Conservation (phyloP, 2,113 vertebrate genomes). For the Vulpes vulpes region DNA sequence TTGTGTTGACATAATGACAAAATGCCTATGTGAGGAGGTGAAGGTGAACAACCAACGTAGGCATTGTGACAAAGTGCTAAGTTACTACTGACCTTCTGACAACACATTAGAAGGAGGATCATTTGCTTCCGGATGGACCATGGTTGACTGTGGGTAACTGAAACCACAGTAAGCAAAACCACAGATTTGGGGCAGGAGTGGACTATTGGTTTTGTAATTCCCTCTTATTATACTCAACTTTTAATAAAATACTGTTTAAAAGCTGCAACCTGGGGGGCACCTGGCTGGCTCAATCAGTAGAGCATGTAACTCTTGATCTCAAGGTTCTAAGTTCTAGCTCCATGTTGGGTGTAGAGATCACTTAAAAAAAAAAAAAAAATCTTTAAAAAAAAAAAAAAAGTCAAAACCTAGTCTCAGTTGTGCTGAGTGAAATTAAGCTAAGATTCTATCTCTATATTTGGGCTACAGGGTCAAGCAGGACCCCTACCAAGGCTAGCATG, state of each 20-base stretch:
- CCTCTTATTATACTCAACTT: background rate
- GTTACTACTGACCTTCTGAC: background rate
- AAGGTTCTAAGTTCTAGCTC: background rate
- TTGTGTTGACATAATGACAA: background rate
- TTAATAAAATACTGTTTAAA: slow-evolving; percentile 36
- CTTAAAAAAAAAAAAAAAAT: background rate
- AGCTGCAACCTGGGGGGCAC: background rate
- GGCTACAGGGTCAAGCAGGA: background rate
- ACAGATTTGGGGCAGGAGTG: background rate
- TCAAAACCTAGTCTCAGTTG: background rate
- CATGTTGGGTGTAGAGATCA: background rate
- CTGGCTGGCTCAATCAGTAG: background rate
- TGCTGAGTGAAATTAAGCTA: background rate
- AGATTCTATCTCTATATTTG: background rate
- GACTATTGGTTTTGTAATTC: background rate
- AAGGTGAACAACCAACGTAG: background rate
- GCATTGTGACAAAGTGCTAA: background rate
- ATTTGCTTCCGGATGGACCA: background rate
- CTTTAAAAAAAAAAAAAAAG: background rate
- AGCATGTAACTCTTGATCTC: background rate
- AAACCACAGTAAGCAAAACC: background rate
- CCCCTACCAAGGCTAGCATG: background rate
- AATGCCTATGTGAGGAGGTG: background rate
- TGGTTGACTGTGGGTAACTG: background rate
- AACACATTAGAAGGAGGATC: background rate